Evolutionary conservation across 2,888 invertebrate genomes (phyloP), one percentile per base, ranked within the genome.

Genomic region (Leptinotarsa peninsularis): DNA sequence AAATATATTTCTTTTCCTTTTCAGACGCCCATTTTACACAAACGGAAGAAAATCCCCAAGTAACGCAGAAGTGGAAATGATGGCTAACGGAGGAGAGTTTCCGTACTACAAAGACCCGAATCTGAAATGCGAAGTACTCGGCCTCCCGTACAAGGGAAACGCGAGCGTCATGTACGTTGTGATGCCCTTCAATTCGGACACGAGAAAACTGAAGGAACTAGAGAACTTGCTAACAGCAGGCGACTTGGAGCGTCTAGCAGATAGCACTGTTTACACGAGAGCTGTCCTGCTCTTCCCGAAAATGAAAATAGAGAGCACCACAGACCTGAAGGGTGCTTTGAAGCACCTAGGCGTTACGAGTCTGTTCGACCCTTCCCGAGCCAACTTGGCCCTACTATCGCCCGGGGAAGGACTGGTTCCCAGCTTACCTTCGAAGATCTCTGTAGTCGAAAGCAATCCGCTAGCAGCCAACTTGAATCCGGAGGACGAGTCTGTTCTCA

Each of bases 91-190:
- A 0, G 92, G 92, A 0, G 84, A 88, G 1, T 91, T 92, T 79
- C 92, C 92, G 0, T 93, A 91, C 83, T 88, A 89, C 79, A 89
- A 89, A 79, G 91, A 91, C 78, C 83, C 82, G 17, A 82, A 84
- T 79, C 83, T 91, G 84, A 91, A 90, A 49, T 90, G 91, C 72
- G 91, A 93, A 82, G 91, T 94, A 83, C 81, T 94, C 77, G 93
- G 92, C 1, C 87, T 95, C 4, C 94, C 94, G 0, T 95, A 95
- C 87, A 93, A 93, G 85, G 93, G 93, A 74, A 90, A 90, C 70
- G 88, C 90, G 63, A 92, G 91, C 63, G 90, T 89, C 0, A 92
- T 95, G 91, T 94, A 93, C 83, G 90, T 92, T 2, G 83, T 95
- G 7, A 89, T 93, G 80, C 94, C 95, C 0, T 88, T 86, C 17